These are phyloP conservation scores for Eremobia ochroleuca DNA, from an alignment of 2,888 invertebrate genomes.

Conservation along the genomic window DNA sequence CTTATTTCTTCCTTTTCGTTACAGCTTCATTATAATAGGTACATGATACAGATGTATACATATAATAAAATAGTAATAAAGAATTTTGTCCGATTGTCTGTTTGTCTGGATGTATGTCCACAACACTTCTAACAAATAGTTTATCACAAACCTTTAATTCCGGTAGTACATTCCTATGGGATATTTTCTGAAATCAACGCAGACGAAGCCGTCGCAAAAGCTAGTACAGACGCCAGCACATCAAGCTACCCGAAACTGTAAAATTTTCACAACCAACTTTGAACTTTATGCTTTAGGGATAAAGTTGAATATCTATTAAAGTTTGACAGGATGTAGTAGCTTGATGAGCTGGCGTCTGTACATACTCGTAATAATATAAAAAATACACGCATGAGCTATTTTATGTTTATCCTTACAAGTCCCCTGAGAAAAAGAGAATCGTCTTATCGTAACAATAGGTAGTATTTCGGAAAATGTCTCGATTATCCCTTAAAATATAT, in stretches of 20 bases:
- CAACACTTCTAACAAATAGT: background rate
- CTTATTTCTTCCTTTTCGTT: background rate
- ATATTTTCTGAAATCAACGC: background rate
- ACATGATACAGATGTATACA: background rate
- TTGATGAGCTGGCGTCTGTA: too few relatives aligned
- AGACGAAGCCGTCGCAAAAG: background rate
- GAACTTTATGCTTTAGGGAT: too few relatives aligned
- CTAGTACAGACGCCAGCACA: too few relatives aligned
- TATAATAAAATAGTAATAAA: too few relatives aligned
- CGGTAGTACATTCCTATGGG: background rate
- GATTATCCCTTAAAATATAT: constrained; percentile 27
- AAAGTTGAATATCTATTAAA: too few relatives aligned
- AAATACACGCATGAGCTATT: background rate
- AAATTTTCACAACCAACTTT: too few relatives aligned
- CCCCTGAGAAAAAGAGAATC: background rate
- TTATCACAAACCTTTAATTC: background rate
- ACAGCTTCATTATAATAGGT: background rate
- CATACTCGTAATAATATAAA: background rate
- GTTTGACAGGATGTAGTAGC: too few relatives aligned
- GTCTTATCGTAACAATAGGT: constrained; percentile 5
- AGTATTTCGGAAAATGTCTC: constrained; percentile 18
- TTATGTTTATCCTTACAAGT: background rate
- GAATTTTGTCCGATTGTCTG: too few relatives aligned
- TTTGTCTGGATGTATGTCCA: too few relatives aligned
- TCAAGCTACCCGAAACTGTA: too few relatives aligned